These are phyloP conservation scores for Miniopterus natalensis DNA, from an alignment of 2,113 vertebrate species.

Conservation along the genomic window DNA sequence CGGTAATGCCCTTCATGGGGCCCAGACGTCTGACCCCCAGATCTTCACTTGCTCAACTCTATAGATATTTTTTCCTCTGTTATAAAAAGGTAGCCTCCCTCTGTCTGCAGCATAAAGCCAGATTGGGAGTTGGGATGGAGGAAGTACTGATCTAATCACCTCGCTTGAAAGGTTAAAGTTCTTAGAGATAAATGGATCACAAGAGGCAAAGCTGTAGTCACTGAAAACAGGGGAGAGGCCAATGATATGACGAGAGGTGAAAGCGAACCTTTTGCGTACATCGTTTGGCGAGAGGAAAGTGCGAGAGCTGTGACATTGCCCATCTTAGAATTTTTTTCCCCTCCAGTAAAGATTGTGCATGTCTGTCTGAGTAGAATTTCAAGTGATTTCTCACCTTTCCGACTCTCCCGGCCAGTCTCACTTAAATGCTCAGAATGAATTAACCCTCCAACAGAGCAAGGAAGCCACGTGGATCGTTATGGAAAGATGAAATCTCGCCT, in stretches of 20 bases:
- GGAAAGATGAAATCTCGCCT: slow-evolving; percentile 87
- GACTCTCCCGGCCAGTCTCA: slow-evolving; percentile 12
- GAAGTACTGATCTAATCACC: slow-evolving; percentile 80
- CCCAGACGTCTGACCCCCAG: slow-evolving; percentile 30
- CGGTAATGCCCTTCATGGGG: not conserved
- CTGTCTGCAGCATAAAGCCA: slow-evolving; percentile 70
- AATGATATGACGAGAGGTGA: slow-evolving; percentile 74
- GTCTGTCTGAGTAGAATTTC: not conserved
- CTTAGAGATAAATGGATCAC: slow-evolving; percentile 83
- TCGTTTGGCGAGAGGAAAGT: slow-evolving; percentile 54
- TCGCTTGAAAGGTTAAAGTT: slow-evolving; percentile 74
- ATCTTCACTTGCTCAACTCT: slow-evolving; percentile 23
- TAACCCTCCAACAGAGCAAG: slow-evolving; percentile 67
- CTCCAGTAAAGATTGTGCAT: slow-evolving; percentile 39
- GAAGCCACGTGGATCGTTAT: slow-evolving; percentile 85
- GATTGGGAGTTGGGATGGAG: slow-evolving; percentile 63
- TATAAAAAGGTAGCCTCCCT: slow-evolving; percentile 59
- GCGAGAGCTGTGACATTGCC: not conserved
- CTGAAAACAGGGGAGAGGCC: slow-evolving; percentile 71
- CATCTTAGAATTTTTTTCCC: not conserved
- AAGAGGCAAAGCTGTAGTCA: slow-evolving; percentile 73
- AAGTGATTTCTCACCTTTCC: slow-evolving; percentile 32
- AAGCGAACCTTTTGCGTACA: slow-evolving; percentile 73
- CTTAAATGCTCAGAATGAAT: slow-evolving; percentile 64
- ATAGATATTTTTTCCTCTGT: not conserved